Base-by-base conservation (phyloP, 2,113 vertebrate species). In the Microtus montanus region DNA sequence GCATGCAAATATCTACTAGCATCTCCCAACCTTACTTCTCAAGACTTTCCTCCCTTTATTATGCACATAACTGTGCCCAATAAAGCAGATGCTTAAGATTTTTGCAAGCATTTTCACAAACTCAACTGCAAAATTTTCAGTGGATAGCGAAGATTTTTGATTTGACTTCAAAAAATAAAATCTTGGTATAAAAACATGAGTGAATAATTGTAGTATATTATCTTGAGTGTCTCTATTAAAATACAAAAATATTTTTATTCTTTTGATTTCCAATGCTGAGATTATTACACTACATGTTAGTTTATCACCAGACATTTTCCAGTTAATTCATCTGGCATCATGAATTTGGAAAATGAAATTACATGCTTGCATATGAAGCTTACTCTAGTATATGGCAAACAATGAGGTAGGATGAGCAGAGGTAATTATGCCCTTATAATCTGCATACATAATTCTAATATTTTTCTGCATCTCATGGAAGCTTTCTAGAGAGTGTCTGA, bases 281-380 rank as follows among this genome's bases (percentile, higher is more conserved):
- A 96, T 87, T 38, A 78, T 90, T 89, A 30, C 2, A n/a, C 26
- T 41, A 89, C 63, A 64, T 91, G 54, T 86, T 95, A 89, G 85
- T 14, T 49, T 52, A 91, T 93, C 26, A 83, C 30, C 74, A 58
- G 61, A 68, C 8, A 63, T 63, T 87, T 90, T 71, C 66, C 41
- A 15, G 30, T 86, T 85, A 92, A 87, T 94, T 96, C 87, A 58
- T 68, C 30, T 47, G 85, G 38, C 58, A 66, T 89, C 80, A 96
- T 94, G 89, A 93, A 89, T 87, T 83, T 93, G 35, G 33, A 54
- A 90, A 64, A 96, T 77, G 92, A 79, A 95, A 66, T 85, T 94
- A 52, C 64, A 63, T 93, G 33, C 41, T 64, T 95, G 58, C 92
- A 38, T 77, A 70, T 30, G 44, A 94, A 95, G 6, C 35, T 70